A percentile compares a stretch with the other conserved stretches of the same genome.
These are phyloP conservation scores for Drosophila mimetica DNA, from an alignment of 2,888 invertebrate species.

Conservation along the genomic window DNA sequence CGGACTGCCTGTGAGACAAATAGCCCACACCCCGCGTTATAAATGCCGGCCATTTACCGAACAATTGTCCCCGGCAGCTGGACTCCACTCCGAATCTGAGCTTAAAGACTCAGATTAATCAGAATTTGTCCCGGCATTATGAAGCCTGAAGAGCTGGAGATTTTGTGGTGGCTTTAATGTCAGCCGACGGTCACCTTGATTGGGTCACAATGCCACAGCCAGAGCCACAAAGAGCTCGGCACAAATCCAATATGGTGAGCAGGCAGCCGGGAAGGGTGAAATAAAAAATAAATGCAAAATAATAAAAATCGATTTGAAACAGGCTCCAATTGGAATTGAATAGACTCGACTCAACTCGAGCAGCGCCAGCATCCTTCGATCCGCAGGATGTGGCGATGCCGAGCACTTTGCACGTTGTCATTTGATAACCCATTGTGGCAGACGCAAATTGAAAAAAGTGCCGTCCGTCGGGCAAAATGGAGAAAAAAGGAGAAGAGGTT, in stretches of 20 bases:
- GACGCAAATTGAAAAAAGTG: slow-evolving; percentile 73
- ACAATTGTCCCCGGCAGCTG: slow-evolving; percentile 56
- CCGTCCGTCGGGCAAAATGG: slow-evolving; percentile 51
- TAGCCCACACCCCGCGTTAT: slow-evolving; percentile 49
- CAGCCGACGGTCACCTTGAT: slow-evolving; percentile 48
- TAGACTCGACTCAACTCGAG: slow-evolving; percentile 67
- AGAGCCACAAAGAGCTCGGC: slow-evolving; percentile 27
- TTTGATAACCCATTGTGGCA: slow-evolving; percentile 79
- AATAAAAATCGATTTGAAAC: slow-evolving; percentile 79
- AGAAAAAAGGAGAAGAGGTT: slow-evolving; percentile 32
- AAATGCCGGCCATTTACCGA: slow-evolving; percentile 63
- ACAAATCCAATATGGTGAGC: slow-evolving; percentile 10
- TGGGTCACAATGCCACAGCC: slow-evolving; percentile 27
- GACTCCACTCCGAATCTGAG: slow-evolving; percentile 44
- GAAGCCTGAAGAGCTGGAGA: slow-evolving; percentile 13
- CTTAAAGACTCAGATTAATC: slow-evolving; percentile 55
- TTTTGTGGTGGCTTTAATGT: slow-evolving; percentile 42
- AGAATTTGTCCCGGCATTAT: slow-evolving; percentile 46
- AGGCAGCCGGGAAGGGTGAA: slow-evolving; percentile 11
- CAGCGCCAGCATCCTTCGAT: slow-evolving; percentile 35
- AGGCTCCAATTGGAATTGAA: slow-evolving; percentile 78
- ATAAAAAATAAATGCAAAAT: slow-evolving; percentile 56
- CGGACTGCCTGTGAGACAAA: slow-evolving; percentile 37
- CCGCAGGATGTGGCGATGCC: slow-evolving; percentile 54
- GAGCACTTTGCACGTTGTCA: slow-evolving; percentile 74